These are phyloP conservation scores for Dolichopus griseipennis DNA, from an alignment of 2,888 invertebrate species.

Conservation along the genomic window DNA sequence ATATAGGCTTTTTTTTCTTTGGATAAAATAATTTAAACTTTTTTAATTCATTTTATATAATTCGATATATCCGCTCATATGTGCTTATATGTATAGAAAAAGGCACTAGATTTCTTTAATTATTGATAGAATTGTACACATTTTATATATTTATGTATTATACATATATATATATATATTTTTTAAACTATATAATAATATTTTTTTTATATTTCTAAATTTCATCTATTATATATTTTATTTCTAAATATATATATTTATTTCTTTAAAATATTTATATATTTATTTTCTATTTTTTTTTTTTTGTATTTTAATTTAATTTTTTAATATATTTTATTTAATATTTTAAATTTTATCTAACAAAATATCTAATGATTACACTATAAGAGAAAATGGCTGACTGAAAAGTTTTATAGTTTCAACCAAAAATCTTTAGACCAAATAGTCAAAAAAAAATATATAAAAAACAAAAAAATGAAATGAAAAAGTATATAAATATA, in stretches of 20 bases:
- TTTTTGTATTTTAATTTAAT: too few species aligned
- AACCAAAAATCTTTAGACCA: constrained; percentile 6
- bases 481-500: too few species aligned
- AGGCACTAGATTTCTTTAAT: constrained; percentile 4
- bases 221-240: not conserved
- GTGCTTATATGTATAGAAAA: not conserved
- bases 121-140: not conserved
- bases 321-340: not conserved
- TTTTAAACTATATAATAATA: not conserved
- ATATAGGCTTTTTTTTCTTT: not conserved
- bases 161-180: too few species aligned
- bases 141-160: not conserved
- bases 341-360: not conserved
- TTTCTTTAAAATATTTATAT: not conserved
- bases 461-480: too few species aligned
- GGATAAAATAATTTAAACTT: not conserved
- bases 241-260: not conserved
- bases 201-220: not conserved
- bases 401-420: constrained; percentile 3
- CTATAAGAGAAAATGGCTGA: constrained; percentile 6
- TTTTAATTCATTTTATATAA: not conserved
- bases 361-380: constrained; percentile 1
- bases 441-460: not conserved
- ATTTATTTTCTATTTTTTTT: not conserved
- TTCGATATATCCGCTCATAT: not conserved